phyloP scores from a whole-genome alignment of 2,888 invertebrate species.

The Tricholauxania praeusta region DNA sequence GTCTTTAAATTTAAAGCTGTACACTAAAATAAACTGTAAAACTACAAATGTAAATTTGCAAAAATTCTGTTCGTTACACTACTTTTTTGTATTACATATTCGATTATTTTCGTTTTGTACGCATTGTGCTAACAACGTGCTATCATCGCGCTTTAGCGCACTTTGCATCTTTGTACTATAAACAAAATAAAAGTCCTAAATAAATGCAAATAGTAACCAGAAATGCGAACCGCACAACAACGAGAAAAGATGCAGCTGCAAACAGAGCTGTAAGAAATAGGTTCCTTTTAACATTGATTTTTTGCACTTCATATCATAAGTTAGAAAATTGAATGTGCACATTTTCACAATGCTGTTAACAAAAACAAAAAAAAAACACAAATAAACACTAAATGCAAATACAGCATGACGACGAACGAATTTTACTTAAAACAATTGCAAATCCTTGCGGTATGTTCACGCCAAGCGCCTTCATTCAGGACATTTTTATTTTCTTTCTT shows the following conservation, averaged over 20 bases:
- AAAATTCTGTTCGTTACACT: too few species aligned
- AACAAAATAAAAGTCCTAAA: background rate
- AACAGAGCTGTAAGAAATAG: too few species aligned
- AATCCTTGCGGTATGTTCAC: conserved; percentile 13
- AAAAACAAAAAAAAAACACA: background rate
- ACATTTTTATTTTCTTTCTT: conserved; percentile 8
- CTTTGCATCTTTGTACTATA: conserved; percentile 25
- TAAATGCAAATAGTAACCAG: conserved; percentile 17
- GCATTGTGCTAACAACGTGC: conserved; percentile 8
- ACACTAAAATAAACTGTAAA: too few species aligned
- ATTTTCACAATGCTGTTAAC: background rate
- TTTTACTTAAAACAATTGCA: conserved; percentile 5
- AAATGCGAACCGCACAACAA: background rate
- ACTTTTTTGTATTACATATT: too few species aligned
- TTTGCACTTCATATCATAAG: too few species aligned
- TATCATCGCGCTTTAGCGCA: conserved; percentile 21
- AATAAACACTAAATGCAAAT: conserved; percentile 14
- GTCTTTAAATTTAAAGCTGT: too few species aligned
- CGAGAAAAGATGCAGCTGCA: background rate
- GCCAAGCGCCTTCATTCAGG: conserved; percentile 5
- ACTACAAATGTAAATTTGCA: too few species aligned
- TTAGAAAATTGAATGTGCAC: too few species aligned
- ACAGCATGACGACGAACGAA: background rate
- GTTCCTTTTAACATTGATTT: too few species aligned
- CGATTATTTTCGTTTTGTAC: background rate